Percentiles rank a stretch among this genome's conserved stretches.
Evolutionary conservation across 2,888 invertebrate genomes (phyloP).

Genomic region (Metellina segmentata): DNA sequence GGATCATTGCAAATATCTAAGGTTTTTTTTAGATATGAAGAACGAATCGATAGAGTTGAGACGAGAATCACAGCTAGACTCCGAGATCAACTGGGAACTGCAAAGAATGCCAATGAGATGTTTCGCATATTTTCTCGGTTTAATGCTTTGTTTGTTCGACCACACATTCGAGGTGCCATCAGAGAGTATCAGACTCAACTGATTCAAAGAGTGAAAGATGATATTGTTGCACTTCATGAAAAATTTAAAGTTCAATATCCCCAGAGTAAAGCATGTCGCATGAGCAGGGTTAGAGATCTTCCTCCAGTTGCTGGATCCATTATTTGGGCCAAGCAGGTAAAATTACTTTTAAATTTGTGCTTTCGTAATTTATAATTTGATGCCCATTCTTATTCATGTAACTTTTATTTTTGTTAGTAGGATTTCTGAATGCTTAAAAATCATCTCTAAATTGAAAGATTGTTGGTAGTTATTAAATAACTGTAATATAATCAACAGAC

Average conservation of each 20-base stretch:
- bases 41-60: conserved; percentile 98
- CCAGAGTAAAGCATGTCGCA: conserved; percentile 94
- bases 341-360: too few relatives aligned
- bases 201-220: conserved; percentile 99
- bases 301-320: conserved; percentile 99
- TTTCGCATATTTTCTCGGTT: conserved; percentile 98
- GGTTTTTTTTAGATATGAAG: conserved; percentile 87
- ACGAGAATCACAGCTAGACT: conserved; percentile 98
- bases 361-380: too few relatives aligned
- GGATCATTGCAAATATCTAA: not conserved
- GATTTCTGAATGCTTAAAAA: too few relatives aligned
- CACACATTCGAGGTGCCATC: conserved; percentile 99
- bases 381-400: too few relatives aligned
- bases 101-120: conserved; percentile 99
- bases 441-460: too few relatives aligned
- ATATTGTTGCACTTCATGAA: conserved; percentile 98
- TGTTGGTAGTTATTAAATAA: too few relatives aligned
- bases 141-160: conserved; percentile 98
- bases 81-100: conserved; percentile 97
- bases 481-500: too few relatives aligned
- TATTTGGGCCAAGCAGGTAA: conserved; percentile 93
- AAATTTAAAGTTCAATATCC: conserved; percentile 99
- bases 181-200: conserved; percentile 99
- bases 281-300: conserved; percentile 94
- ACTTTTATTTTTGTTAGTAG: too few relatives aligned